Evolutionary conservation across 2,888 invertebrate genomes (phyloP).

Genomic region (Tiphia femorata): DNA sequence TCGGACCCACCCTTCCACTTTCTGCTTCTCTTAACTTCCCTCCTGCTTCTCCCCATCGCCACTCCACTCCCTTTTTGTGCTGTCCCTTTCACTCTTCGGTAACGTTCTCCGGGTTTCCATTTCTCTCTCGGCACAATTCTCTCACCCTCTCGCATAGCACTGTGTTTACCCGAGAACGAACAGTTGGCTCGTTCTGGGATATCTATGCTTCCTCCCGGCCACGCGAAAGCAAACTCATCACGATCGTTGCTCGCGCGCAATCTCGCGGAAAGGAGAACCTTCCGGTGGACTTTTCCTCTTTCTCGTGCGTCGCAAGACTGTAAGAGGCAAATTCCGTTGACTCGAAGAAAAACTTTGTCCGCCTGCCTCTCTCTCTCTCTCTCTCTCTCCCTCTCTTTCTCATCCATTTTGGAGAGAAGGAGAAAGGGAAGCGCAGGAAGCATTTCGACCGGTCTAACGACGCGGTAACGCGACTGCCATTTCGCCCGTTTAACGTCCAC

Average conservation of each 20-base stretch:
- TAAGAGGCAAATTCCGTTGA: conserved; percentile 42
- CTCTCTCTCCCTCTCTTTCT: neutral
- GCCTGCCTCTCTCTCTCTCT: neutral
- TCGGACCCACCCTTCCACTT: neutral
- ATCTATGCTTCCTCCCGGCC: conserved; percentile 28
- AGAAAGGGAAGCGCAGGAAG: no score
- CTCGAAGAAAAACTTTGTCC: conserved; percentile 16
- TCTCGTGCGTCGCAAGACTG: conserved; percentile 29
- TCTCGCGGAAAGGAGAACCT: conserved; percentile 40
- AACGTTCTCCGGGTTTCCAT: neutral
- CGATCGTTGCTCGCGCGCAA: conserved; percentile 37
- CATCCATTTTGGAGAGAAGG: no score
- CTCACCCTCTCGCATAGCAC: neutral
- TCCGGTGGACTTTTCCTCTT: no score
- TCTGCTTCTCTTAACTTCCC: neutral
- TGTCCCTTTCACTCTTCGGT: neutral
- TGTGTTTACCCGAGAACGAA: conserved; percentile 38
- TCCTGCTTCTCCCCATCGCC: no score
- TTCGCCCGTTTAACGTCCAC: no score
- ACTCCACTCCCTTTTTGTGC: neutral
- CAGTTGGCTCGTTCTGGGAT: conserved; percentile 31
- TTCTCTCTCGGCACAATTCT: neutral
- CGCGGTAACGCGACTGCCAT: no score
- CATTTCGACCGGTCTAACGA: no score
- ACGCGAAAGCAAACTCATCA: conserved; percentile 43